Base-by-base conservation (phyloP, 2,888 invertebrate species). In the Drosophila subquinaria region DNA sequence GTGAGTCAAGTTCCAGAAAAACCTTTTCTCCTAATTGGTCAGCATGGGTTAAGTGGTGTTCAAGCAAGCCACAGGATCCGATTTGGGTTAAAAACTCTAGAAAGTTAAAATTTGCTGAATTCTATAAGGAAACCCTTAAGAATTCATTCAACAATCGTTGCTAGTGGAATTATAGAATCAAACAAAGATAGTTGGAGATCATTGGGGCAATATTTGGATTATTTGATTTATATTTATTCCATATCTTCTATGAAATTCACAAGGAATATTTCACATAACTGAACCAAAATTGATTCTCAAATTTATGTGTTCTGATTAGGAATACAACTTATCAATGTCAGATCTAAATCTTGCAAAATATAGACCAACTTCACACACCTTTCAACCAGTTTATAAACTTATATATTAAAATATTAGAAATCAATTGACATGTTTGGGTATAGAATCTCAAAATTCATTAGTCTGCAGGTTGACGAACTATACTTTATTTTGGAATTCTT, bases 1-100 rank as follows among this genome's bases (percentile, higher is more conserved):
- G 93, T 93, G 83, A 91, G 86, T 81, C n/a, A 17, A 4, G 13
- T 15, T 8, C 0, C 23, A 23, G 23, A 11, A 43, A 33, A 30
- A 30, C 30, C 6, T 30, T 33, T 20, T 0, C 43, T 11, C 11
- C 11, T 5, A 6, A 5, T 23, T 45, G 45, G 23, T 13, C 13
- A n/a, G 1, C 27, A 45, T 8, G 45, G 45, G 13, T 45, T 45
- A 45, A 45, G 20, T 13, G 11, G 6, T 3, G 9, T 3, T 17
- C 27, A 17, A 10, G 9, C 15, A n/a, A 15, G 8, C 2, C 3
- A n/a, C n/a, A 2, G 17, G 11, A 17, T 11, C 17, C 1, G 10
- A 3, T 2, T 15, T 40, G 40, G 40, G 15, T 4, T 36, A 13
- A 36, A 13, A 36, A 36, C 36, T 6, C 5, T 5, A 27, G 27